Evolutionary conservation across 2,113 vertebrate genomes (phyloP).

Genomic region (Actinemys pallida): DNA sequence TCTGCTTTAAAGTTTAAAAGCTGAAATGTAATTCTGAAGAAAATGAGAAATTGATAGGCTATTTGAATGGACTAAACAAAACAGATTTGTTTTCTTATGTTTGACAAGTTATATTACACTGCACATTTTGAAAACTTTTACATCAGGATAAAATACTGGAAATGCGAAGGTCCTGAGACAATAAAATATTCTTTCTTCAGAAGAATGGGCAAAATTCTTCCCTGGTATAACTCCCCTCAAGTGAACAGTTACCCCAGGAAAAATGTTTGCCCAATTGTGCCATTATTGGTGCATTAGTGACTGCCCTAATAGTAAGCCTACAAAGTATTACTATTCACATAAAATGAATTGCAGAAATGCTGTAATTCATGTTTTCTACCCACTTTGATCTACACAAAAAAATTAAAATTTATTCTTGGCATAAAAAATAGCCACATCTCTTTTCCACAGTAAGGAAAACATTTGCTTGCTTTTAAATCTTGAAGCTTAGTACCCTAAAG

Average conservation of each 20-base stretch:
- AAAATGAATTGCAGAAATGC: not conserved
- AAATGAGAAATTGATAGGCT: not conserved
- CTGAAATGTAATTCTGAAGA: not conserved
- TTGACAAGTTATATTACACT: not conserved
- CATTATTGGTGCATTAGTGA: not conserved
- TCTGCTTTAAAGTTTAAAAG: not conserved
- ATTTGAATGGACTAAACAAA: not conserved
- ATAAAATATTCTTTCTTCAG: not conserved
- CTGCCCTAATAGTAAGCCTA: not conserved
- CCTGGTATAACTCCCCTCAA: not conserved
- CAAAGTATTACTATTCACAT: not conserved
- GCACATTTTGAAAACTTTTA: not conserved
- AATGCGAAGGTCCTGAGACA: not conserved
- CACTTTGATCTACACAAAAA: not conserved
- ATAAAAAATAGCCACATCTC: slow-evolving; percentile 14
- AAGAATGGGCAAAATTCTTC: not conserved
- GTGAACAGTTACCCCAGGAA: not conserved
- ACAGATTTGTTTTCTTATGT: not conserved
- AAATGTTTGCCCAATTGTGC: not conserved
- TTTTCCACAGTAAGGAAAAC: slow-evolving; percentile 28
- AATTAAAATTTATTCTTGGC: slow-evolving; percentile 53
- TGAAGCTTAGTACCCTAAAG: slow-evolving; percentile 47
- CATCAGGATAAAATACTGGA: not conserved
- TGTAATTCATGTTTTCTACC: slow-evolving; percentile 19
- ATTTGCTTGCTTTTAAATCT: slow-evolving; percentile 61